Evolutionary conservation across 2,888 invertebrate species (phyloP).

Genomic region (Nemotelus nigrinus): DNA sequence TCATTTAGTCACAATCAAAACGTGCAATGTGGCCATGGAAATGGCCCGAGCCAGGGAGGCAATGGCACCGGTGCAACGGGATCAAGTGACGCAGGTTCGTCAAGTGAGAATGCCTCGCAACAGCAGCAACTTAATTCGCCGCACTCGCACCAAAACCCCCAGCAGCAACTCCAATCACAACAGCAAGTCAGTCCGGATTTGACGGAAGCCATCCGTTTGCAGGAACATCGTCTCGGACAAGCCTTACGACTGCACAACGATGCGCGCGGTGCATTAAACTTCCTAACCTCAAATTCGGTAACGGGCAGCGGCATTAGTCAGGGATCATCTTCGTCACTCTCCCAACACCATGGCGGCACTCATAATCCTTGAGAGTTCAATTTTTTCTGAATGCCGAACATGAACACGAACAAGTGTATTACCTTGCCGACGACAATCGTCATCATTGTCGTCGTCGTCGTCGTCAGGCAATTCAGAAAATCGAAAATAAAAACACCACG

Average conservation of each 20-base stretch:
- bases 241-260: slow-evolving; percentile 83
- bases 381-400: slow-evolving; percentile 70
- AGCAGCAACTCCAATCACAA: slow-evolving; percentile 52
- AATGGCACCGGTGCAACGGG: slow-evolving; percentile 60
- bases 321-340: slow-evolving; percentile 47
- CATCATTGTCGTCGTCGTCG: neutral
- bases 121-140: slow-evolving; percentile 61
- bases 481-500: neutral
- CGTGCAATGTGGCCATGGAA: slow-evolving; percentile 32
- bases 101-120: slow-evolving; percentile 70
- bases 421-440: neutral
- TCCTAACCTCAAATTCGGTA: slow-evolving; percentile 69
- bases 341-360: slow-evolving; percentile 67
- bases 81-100: slow-evolving; percentile 61
- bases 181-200: slow-evolving; percentile 74
- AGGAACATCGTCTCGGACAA: slow-evolving; percentile 84
- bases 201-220: slow-evolving; percentile 76
- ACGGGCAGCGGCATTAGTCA: slow-evolving; percentile 52
- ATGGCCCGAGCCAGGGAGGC: neutral
- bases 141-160: slow-evolving; percentile 48
- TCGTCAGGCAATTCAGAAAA: neutral
- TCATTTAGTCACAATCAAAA: slow-evolving; percentile 16
- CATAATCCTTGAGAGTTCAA: slow-evolving; percentile 80
- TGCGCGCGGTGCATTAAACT: slow-evolving; percentile 78
- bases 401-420: neutral